Percentiles rank a stretch among this genome's conserved stretches.
Conservation (phyloP, 2,797 vertebrate species). For the Argyrosomus regius region DNA sequence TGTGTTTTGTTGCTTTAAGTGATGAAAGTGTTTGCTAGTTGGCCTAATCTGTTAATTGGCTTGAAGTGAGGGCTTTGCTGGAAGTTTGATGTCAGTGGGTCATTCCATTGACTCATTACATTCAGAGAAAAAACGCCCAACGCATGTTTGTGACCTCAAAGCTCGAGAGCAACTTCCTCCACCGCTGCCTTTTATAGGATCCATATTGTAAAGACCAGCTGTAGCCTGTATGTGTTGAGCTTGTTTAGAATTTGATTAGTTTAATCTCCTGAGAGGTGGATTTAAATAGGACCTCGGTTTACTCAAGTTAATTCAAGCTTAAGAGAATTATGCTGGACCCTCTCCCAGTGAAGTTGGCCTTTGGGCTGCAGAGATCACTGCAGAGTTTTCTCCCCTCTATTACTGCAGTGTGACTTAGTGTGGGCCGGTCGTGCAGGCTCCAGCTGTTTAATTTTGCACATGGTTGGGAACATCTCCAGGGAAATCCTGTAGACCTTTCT, state of each 20-base stretch:
- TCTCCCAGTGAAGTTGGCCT: conserved; percentile 43
- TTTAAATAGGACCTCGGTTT: conserved; percentile 52
- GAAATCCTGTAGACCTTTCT: conserved; percentile 70
- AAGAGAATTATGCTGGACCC: conserved; percentile 52
- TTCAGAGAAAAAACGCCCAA: neutral
- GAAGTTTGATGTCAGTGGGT: conserved; percentile 62
- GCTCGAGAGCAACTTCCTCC: conserved; percentile 7
- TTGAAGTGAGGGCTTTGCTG: conserved; percentile 62
- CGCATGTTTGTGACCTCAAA: conserved; percentile 15
- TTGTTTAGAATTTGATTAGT: conserved; percentile 45
- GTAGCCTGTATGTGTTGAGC: neutral
- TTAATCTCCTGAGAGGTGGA: conserved; percentile 53
- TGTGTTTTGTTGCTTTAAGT: conserved; percentile 44
- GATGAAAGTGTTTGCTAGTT: conserved; percentile 54
- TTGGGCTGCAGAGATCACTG: conserved; percentile 59
- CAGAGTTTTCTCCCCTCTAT: conserved; percentile 49
- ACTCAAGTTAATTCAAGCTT: conserved; percentile 55
- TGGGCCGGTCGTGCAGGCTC: conserved; percentile 46
- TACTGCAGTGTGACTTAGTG: conserved; percentile 52
- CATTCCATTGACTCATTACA: conserved; percentile 37
- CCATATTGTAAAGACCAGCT: conserved; percentile 1
- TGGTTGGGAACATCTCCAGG: conserved; percentile 66
- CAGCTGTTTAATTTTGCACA: conserved; percentile 75
- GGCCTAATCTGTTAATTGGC: conserved; percentile 68
- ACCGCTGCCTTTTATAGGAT: conserved; percentile 7